A percentile compares a stretch with the other conserved stretches of the same genome.
Evolutionary conservation across 2,113 vertebrate species (phyloP).

Genomic region (Parus major): DNA sequence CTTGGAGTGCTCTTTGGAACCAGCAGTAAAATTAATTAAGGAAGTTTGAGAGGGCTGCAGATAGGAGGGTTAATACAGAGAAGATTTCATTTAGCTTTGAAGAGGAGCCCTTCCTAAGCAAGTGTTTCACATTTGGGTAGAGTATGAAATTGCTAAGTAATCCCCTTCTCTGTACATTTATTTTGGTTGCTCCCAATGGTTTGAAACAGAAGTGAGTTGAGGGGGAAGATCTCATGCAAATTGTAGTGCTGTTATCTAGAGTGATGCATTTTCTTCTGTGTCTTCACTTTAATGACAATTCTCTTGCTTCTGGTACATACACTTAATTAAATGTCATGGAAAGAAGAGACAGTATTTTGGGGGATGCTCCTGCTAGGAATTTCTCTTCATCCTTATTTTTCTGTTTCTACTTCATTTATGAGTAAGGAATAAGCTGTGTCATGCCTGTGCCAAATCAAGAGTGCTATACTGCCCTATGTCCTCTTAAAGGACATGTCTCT

Average conservation of each 20-base stretch:
- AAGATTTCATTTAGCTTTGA: conserved; percentile 47
- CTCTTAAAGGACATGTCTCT: not conserved
- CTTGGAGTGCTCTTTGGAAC: conserved; percentile 49
- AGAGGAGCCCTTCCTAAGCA: conserved; percentile 5
- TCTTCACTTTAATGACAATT: not conserved
- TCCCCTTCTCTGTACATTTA: not conserved
- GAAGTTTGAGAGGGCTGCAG: not conserved
- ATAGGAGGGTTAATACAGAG: conserved; percentile 11
- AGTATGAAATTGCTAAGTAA: not conserved
- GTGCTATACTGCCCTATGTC: not conserved
- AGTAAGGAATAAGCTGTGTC: not conserved
- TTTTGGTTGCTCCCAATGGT: not conserved
- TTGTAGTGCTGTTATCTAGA: not conserved
- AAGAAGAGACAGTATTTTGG: not conserved
- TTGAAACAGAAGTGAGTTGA: not conserved
- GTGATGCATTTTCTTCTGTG: not conserved
- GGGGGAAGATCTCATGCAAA: not conserved
- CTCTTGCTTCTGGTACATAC: not conserved
- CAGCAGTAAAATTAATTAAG: conserved; percentile 54
- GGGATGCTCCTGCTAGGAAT: not conserved
- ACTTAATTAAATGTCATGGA: not conserved
- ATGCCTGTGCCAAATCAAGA: not conserved
- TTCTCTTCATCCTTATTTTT: not conserved
- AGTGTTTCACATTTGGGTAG: conserved; percentile 32
- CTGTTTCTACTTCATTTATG: not conserved